Base-by-base conservation (phyloP, 2,797 vertebrate species). In the Aselliscus stoliczkanus region DNA sequence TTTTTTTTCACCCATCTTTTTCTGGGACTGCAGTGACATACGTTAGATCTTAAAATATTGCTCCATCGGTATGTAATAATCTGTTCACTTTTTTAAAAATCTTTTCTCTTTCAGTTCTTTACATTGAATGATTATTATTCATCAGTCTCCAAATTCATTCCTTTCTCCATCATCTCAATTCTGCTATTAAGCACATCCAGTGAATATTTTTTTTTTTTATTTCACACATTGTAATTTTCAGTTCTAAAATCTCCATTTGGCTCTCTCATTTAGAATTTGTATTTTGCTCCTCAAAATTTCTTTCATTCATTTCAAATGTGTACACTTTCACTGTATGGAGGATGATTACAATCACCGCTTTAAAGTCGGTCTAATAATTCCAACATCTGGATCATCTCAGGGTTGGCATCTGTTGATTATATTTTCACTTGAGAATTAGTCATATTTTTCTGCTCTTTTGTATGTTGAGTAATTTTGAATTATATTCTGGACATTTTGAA, bases 401-500 rank as follows among this genome's bases (percentile, higher is more conserved):
- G 3, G 42, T n/a, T 85, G 44, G 13, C 21, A 88, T 39, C 7
- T 64, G 7, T 83, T 94, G 64, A 77, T 60, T 60, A 42, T 23
- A 65, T 88, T 95, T 93, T 82, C 47, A 44, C n/a, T 56, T 62
- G 50, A 60, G 34, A 69, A 64, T 76, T 54, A 17, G 72, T 93
- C 37, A 52, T 88, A 81, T 81, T 80, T 93, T 91, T 39, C 31
- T 79, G n/a, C 10, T 83, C 70, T 29, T 95, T 80, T 87, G 23
- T 76, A 39, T 76, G 29, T 10, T 56, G 65, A 83, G 12, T 85
- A 76, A 95, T 95, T 81, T 88, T 76, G 21, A 37, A 69, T 85
- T 88, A 11, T 84, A 95, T 97, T 67, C 39, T 85, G n/a, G 34
- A 76, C 37, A 64, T 75, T 91, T 94, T 58, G 39, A 84, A 88